A percentile compares a stretch with the other conserved stretches of the same genome.
Conservation (phyloP, 2,888 invertebrate species). For the Drosophila antonietae region DNA sequence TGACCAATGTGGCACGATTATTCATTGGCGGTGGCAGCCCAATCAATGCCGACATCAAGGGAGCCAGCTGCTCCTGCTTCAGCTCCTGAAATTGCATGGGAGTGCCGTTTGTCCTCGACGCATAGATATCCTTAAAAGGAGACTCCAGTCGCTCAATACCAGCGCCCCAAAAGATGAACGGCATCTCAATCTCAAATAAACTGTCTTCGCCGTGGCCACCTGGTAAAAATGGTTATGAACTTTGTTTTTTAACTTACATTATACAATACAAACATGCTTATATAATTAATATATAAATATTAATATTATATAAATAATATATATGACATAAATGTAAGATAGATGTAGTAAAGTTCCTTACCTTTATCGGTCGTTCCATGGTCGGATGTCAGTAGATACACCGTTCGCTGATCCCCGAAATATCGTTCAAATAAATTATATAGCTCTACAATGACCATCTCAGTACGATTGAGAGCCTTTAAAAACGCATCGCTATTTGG, state of each 20-base stretch:
- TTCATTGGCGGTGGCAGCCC: conserved; percentile 95
- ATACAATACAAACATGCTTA: no score
- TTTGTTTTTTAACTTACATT: no score
- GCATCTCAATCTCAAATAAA: conserved; percentile 94
- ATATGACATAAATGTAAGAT: no score
- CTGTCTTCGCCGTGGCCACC: conserved; percentile 97
- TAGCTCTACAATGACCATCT: conserved; percentile 89
- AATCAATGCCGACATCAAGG: conserved; percentile 93
- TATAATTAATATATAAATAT: no score
- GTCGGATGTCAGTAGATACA: conserved; percentile 96
- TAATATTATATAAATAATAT: no score
- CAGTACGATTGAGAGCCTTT: conserved; percentile 91
- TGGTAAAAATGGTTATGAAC: conserved; percentile 67
- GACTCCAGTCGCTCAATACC: conserved; percentile 86
- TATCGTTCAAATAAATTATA: conserved; percentile 88
- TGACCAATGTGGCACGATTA: conserved; percentile 85
- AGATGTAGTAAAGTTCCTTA: conserved; percentile 26
- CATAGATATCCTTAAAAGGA: conserved; percentile 22
- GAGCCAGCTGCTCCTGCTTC: conserved; percentile 96
- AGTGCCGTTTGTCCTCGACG: conserved; percentile 13
- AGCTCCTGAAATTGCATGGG: conserved; percentile 86
- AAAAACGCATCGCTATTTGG: conserved; percentile 92
- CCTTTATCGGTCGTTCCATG: conserved; percentile 99
- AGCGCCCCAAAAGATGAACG: conserved; percentile 97
- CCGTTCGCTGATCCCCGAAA: conserved; percentile 92